Percentiles rank a stretch among this genome's conserved stretches.
Evolutionary conservation across 2,113 vertebrate genomes (phyloP).

Genomic region (Azemiops feae): DNA sequence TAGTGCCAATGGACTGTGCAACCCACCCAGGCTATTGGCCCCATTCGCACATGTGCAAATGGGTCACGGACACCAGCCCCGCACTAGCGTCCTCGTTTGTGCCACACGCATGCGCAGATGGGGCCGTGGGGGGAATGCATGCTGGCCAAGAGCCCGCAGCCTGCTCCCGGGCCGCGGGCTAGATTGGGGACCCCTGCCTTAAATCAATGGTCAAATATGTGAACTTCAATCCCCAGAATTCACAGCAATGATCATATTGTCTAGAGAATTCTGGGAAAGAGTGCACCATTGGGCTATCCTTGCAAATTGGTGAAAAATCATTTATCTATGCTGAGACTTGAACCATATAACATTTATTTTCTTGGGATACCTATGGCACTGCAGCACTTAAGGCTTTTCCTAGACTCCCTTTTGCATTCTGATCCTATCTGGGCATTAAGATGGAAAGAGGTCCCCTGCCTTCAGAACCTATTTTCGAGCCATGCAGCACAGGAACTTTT

Average conservation of each 20-base stretch:
- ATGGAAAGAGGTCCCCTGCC: background rate
- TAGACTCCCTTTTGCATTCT: background rate
- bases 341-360: background rate
- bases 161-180: too few relatives aligned
- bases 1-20: too few relatives aligned
- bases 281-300: background rate
- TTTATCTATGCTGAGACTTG: background rate
- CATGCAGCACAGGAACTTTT: background rate
- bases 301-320: background rate
- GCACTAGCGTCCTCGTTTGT: too few relatives aligned
- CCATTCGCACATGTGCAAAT: too few relatives aligned
- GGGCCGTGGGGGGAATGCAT: too few relatives aligned
- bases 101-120: too few relatives aligned
- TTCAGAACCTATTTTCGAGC: background rate
- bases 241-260: background rate
- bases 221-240: background rate
- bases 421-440: background rate
- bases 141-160: too few relatives aligned
- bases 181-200: background rate
- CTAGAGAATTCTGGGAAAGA: background rate
- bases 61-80: too few relatives aligned
- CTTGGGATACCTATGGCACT: background rate
- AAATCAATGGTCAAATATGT: background rate
- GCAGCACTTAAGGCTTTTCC: background rate
- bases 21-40: too few relatives aligned